Conservation (phyloP, 2,797 vertebrate genomes). For the Anas flavirostris region DNA sequence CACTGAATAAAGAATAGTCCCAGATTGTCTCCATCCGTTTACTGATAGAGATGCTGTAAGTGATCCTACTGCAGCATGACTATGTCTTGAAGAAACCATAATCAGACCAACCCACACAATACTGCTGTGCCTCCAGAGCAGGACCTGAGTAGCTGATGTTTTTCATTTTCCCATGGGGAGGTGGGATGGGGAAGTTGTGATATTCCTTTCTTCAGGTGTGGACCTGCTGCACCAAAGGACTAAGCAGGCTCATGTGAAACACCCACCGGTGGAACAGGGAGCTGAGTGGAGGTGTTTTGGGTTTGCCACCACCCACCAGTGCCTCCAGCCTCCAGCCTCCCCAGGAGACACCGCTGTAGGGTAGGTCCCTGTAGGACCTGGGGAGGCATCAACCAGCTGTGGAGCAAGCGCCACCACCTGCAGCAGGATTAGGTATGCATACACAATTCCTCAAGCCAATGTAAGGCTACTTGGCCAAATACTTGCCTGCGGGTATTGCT, state of each 20-base stretch:
- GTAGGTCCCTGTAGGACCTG: not conserved
- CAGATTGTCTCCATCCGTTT: not conserved
- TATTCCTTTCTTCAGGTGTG: not conserved
- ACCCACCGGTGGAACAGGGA: not conserved
- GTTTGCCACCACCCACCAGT: not conserved
- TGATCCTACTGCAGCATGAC: not conserved
- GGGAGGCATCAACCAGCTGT: not conserved
- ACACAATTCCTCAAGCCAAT: not conserved
- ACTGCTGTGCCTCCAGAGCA: not conserved
- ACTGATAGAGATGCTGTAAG: not conserved
- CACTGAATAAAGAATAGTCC: not conserved
- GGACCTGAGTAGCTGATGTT: not conserved
- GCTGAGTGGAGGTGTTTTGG: not conserved
- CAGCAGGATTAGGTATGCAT: not conserved
- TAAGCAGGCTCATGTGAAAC: not conserved
- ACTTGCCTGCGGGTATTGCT: not conserved
- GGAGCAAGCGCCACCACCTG: not conserved
- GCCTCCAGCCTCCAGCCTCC: rapidly evolving
- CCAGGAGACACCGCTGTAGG: not conserved
- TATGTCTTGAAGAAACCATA: not conserved
- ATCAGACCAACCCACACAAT: not conserved
- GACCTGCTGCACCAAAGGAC: not conserved
- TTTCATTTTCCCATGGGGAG: not conserved
- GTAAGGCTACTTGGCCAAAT: not conserved
- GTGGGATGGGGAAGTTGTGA: not conserved